Base-by-base conservation (phyloP, 2,797 vertebrate species). In the Peromyscus aztecus region DNA sequence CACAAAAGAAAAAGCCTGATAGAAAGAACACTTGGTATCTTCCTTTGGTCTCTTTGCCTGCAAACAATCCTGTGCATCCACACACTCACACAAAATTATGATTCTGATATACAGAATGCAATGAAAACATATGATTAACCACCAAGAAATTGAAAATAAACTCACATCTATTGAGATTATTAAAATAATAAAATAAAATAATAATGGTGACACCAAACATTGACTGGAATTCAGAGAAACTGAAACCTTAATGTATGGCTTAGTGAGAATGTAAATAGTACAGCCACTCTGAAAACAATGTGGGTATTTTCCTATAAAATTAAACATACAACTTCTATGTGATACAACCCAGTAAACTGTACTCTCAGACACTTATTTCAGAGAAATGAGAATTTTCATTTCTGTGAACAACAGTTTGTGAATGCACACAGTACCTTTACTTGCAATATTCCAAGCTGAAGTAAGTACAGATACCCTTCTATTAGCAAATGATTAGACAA, bases 251-350 rank as follows among this genome's bases (percentile, higher is more conserved):
- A 23, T 61, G 14, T 5, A n/a, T 31, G 24, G 7, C 75, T 76
- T 91, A 59, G 23, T 71, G 27, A 91, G 61, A 93, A 87, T 40
- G n/a, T 75, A 87, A 94, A 76, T 31, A 81, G 9, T 37, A 65
- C 14, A 76, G 80, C 14, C 29, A 49, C 55, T 55, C 52, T 90
- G 27, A 34, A 85, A 96, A 63, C 21, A 69, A 27, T 82, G 69
- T 46, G 34, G 34, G 2, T 16, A 90, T 63, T 89, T 96, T 95
- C n/a, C 82, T 80, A 88, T 29, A 43, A 93, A 94, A 87, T 69
- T 76, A 65, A 93, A 43, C 4, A 13, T 85, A 75, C 21, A 49
- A 65, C 4, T 90, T 84, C 4, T 11, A 52, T 46, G 67, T 24
- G 4, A 57, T 40, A 85, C 37, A 91, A 40, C 6, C n/a, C 67